phyloP scores from a whole-genome alignment of 35 echinoderm and acorn worm genomes.

The Apostichopus parvimensis region DNA sequence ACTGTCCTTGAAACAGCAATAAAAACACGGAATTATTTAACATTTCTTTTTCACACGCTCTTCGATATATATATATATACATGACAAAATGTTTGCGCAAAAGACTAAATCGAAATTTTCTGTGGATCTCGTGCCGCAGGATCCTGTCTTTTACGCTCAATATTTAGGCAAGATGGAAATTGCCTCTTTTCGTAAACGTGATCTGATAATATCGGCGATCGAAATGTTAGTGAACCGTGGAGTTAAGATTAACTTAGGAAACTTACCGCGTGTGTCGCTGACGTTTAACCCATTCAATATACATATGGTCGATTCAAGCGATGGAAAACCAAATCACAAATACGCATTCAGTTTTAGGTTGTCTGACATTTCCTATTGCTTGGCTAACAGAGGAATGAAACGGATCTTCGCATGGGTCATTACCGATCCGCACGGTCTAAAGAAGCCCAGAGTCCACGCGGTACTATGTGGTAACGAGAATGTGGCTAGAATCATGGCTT shows the following conservation, averaged over 20 bases:
- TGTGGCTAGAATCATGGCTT: constrained; percentile 61
- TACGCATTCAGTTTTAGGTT: constrained; percentile 49
- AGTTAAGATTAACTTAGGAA: constrained; percentile 51
- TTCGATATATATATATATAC: too few relatives aligned
- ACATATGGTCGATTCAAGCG: constrained; percentile 54
- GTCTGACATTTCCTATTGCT: constrained; percentile 50
- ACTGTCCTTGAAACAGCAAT: not conserved
- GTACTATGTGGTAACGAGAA: constrained; percentile 59
- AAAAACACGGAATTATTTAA: not conserved
- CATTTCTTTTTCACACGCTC: not conserved
- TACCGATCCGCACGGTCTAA: constrained; percentile 19
- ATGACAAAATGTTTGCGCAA: constrained; percentile 32
- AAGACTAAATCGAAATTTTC: constrained; percentile 30
- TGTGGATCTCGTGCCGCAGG: constrained; percentile 30
- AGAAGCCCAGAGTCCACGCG: constrained; percentile 50
- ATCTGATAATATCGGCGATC: constrained; percentile 20
- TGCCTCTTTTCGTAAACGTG: constrained; percentile 6
- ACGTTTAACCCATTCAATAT: constrained; percentile 53
- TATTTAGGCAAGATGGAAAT: constrained; percentile 52
- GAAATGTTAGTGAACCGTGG: constrained; percentile 27
- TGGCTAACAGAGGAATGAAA: constrained; percentile 61
- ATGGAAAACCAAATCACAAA: constrained; percentile 39
- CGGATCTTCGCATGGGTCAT: constrained; percentile 65
- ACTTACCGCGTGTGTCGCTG: constrained; percentile 53
- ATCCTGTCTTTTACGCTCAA: constrained; percentile 48